These are phyloP conservation scores for Syngnathoides biaculeatus DNA, from an alignment of 2,113 vertebrate genomes.

Conservation along the genomic window DNA sequence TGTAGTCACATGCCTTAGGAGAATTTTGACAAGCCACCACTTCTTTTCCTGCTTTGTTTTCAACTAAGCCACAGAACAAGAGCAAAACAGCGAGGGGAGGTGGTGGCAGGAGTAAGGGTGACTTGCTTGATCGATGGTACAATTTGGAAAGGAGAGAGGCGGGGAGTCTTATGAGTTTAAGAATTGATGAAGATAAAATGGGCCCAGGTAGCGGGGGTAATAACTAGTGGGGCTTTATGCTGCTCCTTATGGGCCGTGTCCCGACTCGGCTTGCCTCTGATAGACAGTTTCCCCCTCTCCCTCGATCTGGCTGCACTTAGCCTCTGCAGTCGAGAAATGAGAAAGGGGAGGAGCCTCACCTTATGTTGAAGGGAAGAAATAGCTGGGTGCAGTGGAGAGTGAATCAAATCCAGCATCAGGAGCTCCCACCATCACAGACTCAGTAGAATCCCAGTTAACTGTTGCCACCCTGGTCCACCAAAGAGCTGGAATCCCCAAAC, in stretches of 20 bases:
- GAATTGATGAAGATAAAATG: constrained; percentile 78
- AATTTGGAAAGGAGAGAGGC: constrained; percentile 69
- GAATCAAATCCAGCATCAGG: constrained; percentile 4
- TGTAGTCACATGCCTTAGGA: constrained; percentile 50
- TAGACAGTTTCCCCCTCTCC: constrained; percentile 42
- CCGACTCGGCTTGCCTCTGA: constrained; percentile 42
- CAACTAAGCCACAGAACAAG: constrained; percentile 34
- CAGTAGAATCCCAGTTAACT: not conserved
- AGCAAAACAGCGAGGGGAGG: constrained; percentile 19
- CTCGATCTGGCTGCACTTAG: constrained; percentile 16
- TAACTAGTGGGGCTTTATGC: constrained; percentile 63
- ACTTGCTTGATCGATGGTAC: constrained; percentile 72
- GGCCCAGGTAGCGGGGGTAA: constrained; percentile 62
- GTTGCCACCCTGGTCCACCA: not conserved
- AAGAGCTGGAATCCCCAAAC: not conserved
- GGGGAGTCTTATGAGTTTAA: constrained; percentile 76
- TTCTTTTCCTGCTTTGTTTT: constrained; percentile 46
- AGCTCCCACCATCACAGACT: not conserved
- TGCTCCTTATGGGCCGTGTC: constrained; percentile 60
- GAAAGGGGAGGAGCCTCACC: constrained; percentile 23
- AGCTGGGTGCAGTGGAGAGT: constrained; percentile 1
- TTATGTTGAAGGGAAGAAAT: constrained; percentile 11
- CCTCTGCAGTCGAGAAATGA: constrained; percentile 21
- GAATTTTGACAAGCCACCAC: constrained; percentile 54
- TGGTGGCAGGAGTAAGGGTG: constrained; percentile 28